These are phyloP conservation scores for Micropterix aruncella DNA, from an alignment of 2,888 invertebrate species.

Conservation along the genomic window DNA sequence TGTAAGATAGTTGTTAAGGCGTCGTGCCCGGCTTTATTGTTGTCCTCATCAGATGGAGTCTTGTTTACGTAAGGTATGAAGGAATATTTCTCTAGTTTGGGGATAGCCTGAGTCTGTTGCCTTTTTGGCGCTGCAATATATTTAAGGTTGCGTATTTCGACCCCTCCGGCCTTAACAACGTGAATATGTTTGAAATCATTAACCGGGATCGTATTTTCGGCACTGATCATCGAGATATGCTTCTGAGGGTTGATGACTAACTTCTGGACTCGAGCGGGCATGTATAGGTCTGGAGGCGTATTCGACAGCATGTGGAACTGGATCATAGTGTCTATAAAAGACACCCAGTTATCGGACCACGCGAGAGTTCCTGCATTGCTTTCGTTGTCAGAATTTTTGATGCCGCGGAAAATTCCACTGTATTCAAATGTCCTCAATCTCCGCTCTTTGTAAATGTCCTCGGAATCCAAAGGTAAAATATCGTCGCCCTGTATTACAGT, in stretches of 20 bases:
- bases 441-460: constrained; percentile 79
- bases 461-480: constrained; percentile 38
- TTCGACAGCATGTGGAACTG: constrained; percentile 79
- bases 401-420: constrained; percentile 67
- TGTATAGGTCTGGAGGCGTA: constrained; percentile 63
- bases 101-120: constrained; percentile 59
- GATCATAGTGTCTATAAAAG: constrained; percentile 92
- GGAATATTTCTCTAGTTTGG: constrained; percentile 70
- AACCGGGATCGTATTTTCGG: constrained; percentile 37
- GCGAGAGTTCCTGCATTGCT: constrained; percentile 57
- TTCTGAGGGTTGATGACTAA: constrained; percentile 65
- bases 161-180: constrained; percentile 66
- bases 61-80: constrained; percentile 64
- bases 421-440: constrained; percentile 81
- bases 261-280: constrained; percentile 79
- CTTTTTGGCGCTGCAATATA: constrained; percentile 82
- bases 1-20: constrained; percentile 58
- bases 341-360: constrained; percentile 89
- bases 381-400: constrained; percentile 55
- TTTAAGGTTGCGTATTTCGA: constrained; percentile 81
- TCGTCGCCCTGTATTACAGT: constrained; percentile 25
- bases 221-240: constrained; percentile 35
- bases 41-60: constrained; percentile 34
- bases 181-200: constrained; percentile 56
- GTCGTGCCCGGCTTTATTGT: constrained; percentile 43